A percentile compares a stretch with the other conserved stretches of the same genome.
These are phyloP conservation scores for Idaea straminata DNA, from an alignment of 2,888 invertebrate species.

Conservation along the genomic window DNA sequence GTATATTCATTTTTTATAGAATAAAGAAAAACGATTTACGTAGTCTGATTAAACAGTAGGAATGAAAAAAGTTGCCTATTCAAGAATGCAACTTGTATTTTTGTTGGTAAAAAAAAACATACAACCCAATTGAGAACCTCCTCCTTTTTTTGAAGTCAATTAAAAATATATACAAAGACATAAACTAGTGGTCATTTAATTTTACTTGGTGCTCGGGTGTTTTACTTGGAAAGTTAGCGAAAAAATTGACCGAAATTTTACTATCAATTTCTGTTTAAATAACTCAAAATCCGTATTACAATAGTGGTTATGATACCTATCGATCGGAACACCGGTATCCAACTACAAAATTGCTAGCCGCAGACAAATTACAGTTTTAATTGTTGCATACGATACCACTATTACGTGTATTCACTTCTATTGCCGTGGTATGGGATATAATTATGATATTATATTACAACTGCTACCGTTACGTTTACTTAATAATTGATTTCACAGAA, in stretches of 20 bases:
- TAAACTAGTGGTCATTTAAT: no score
- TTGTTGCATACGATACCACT: conserved; percentile 3
- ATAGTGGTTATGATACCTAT: not conserved
- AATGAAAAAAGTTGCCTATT: not conserved
- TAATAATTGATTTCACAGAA: no score
- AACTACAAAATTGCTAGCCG: conserved; percentile 9
- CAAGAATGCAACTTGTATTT: not conserved
- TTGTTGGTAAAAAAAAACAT: no score
- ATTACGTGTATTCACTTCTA: no score
- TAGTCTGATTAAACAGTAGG: not conserved
- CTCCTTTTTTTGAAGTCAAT: no score
- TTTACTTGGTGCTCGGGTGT: not conserved
- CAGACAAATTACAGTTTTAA: not conserved
- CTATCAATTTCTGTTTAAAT: not conserved
- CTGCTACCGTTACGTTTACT: no score
- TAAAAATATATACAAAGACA: no score
- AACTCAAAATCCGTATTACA: not conserved
- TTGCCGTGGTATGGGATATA: no score
- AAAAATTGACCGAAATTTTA: not conserved
- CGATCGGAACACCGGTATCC: conserved; percentile 10
- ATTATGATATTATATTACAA: no score
- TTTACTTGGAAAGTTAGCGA: not conserved
- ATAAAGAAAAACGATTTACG: not conserved
- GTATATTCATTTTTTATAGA: conserved; percentile 30
- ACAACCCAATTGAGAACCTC: no score